Base-by-base conservation (phyloP, 1,140 invertebrate species). In the Macrobrachium rosenbergii region DNA sequence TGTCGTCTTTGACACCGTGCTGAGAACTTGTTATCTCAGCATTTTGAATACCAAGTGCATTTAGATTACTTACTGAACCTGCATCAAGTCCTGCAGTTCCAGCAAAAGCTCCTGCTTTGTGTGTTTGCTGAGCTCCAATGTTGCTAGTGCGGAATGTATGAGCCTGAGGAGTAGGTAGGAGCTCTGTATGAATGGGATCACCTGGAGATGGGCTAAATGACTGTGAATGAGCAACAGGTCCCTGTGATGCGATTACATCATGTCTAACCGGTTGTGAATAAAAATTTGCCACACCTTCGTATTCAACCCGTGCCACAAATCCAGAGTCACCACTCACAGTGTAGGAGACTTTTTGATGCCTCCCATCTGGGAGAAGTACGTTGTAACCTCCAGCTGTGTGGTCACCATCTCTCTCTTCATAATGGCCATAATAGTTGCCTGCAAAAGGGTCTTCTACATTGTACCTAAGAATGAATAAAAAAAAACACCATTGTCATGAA, bases 301-400 rank as follows among this genome's bases (percentile, higher is more conserved):
- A 90, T 63, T 83, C 82, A 19, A 90, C 89, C 58, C 89, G 69
- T 43, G 87, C 88, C 17, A 81, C 16, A 79, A 81, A 90, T 21
- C 90, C 90, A 16, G 83, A 86, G 58, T 90, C 83, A 16, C 82
- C 78, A 52, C 83, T 88, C 12, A 89, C 90, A n/a, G 62, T 43
- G 67, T 90, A 90, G 37, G 67, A 88, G 19, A 90, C 90, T 58
- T 77, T 89, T 62, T 90, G 90, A 89, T 95, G 92, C 23, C 90
- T 83, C 19, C 89, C 89, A 58, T 90, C 89, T 16, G 90, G 90
- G 1, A 90, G 63, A 37, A 89, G 69, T 17, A 90, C 89, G 73
- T 82, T 63, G 73, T 90, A 90, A 12, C 59, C 60, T 5, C 90
- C 90, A 12, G 73, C 82, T 28, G 86, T 82, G 8, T 63, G 58